Conservation (phyloP, 2,797 vertebrate species). For the Lophius americanus region DNA sequence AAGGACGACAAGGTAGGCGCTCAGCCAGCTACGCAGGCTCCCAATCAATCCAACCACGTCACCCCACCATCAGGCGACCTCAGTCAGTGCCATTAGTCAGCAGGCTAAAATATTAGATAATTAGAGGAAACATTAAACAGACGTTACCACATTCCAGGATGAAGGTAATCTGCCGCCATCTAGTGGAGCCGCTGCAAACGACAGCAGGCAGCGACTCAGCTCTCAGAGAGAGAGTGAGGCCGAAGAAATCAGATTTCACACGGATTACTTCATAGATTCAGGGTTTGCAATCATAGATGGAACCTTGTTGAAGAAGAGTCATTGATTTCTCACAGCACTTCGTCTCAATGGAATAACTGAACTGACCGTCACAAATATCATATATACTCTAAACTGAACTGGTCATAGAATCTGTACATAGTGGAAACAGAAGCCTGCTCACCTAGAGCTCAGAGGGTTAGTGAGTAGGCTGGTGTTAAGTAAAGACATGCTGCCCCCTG, state of each 20-base stretch:
- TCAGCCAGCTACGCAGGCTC: neutral
- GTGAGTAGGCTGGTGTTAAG: neutral
- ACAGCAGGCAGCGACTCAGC: too few species aligned
- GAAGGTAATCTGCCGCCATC: too few species aligned
- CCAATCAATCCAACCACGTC: neutral
- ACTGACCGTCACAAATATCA: neutral
- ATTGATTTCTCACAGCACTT: neutral
- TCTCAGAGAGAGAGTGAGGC: too few species aligned
- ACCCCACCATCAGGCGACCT: neutral
- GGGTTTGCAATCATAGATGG: neutral
- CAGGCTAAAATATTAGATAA: neutral
- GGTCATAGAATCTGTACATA: too few species aligned
- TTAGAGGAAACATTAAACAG: neutral
- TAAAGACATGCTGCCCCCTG: constrained; percentile 38
- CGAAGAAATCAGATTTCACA: too few species aligned
- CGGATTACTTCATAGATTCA: neutral
- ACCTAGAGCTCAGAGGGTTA: neutral
- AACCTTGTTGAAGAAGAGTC: neutral
- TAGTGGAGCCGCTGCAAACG: too few species aligned
- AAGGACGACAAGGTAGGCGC: constrained; percentile 92
- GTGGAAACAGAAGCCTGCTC: too few species aligned
- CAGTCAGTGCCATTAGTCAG: neutral
- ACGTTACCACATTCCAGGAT: neutral
- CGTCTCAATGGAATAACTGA: neutral
- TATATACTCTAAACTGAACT: neutral